phyloP scores from a whole-genome alignment of 2,888 invertebrate genomes.

The Thymelicus lineola region DNA sequence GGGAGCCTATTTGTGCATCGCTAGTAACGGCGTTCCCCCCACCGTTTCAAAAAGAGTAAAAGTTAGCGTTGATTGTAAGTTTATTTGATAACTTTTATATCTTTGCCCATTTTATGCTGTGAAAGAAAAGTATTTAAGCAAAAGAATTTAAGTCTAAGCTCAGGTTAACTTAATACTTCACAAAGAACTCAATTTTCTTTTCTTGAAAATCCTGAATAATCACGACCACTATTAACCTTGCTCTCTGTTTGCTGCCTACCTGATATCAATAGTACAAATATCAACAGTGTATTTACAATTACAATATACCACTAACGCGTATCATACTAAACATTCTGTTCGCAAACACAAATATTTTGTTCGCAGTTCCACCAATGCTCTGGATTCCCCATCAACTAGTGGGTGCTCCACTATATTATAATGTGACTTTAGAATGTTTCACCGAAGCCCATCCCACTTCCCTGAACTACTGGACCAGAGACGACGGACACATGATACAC shows the following conservation, averaged over 20 bases:
- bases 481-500: constrained; percentile 95
- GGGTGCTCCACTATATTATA: constrained; percentile 92
- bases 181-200: no score
- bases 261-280: no score
- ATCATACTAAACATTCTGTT: no score
- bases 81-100: constrained; percentile 6
- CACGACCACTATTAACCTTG: no score
- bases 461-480: constrained; percentile 95
- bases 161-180: no score
- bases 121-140: no score
- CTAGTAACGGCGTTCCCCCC: constrained; percentile 95
- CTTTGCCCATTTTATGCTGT: background rate
- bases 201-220: no score
- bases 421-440: constrained; percentile 94
- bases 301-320: no score
- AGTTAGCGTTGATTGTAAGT: constrained; percentile 98
- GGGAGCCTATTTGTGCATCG: constrained; percentile 97
- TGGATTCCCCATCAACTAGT: constrained; percentile 96
- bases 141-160: no score
- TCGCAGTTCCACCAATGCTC: constrained; percentile 95
- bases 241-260: no score
- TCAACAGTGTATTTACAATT: no score
- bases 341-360: constrained; percentile 43
- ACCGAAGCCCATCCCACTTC: constrained; percentile 97
- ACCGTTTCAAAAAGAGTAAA: constrained; percentile 96